Conservation (phyloP, 2,888 invertebrate genomes). For the Dicyrtomina minuta region DNA sequence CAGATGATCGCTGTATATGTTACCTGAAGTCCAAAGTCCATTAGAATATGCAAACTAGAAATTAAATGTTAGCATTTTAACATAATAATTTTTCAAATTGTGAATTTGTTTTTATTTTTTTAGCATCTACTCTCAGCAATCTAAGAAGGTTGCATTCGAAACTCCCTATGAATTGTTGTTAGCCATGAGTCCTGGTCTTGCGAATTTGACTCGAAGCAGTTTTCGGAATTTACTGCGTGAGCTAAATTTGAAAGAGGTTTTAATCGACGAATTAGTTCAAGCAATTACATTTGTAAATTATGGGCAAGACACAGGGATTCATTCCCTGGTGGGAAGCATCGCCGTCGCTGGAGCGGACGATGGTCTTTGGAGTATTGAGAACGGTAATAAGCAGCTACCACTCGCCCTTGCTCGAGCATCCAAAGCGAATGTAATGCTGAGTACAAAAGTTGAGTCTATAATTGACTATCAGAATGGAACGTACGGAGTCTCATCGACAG, state of each 20-base stretch:
- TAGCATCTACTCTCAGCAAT: constrained; percentile 64
- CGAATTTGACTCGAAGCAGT: constrained; percentile 58
- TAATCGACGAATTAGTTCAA: constrained; percentile 63
- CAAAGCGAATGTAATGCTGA: constrained; percentile 56
- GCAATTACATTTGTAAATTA: constrained; percentile 64
- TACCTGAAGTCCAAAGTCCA: no score
- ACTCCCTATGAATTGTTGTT: constrained; percentile 61
- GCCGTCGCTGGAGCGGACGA: constrained; percentile 62
- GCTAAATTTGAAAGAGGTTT: constrained; percentile 58
- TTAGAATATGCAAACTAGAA: no score
- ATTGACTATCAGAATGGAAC: constrained; percentile 56
- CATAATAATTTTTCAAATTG: no score
- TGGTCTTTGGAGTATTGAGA: constrained; percentile 63
- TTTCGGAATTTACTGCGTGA: constrained; percentile 57
- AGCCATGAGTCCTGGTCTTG: constrained; percentile 61
- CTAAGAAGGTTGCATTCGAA: constrained; percentile 59
- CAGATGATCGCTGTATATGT: no score
- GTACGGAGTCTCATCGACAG: constrained; percentile 19
- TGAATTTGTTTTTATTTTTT: no score
- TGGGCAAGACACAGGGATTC: constrained; percentile 63
- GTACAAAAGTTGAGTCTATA: constrained; percentile 41
- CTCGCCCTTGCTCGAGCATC: constrained; percentile 57
- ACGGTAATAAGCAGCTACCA: constrained; percentile 63
- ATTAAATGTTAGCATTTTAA: no score
- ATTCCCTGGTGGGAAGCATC: constrained; percentile 61